phyloP scores from a whole-genome alignment of 2,888 invertebrate species.

The Trachelus stipa region DNA sequence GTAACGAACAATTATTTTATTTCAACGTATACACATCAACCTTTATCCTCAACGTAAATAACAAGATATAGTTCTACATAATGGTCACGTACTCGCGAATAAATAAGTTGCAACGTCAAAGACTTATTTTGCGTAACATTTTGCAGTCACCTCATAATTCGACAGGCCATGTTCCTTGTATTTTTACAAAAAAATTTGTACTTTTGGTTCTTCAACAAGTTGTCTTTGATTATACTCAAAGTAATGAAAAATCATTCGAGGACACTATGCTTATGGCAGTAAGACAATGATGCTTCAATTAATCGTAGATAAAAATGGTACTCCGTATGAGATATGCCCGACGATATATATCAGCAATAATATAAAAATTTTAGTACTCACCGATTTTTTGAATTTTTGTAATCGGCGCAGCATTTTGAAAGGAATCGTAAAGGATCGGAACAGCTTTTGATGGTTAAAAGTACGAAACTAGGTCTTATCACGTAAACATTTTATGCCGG shows the following conservation, averaged over 20 bases:
- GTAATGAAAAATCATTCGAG: background rate
- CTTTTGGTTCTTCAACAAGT: background rate
- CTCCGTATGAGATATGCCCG: background rate
- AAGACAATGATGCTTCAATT: background rate
- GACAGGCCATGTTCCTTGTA: background rate
- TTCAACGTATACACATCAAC: conserved; percentile 50
- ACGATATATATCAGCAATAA: background rate
- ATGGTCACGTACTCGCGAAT: background rate
- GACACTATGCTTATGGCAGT: background rate
- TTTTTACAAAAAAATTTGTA: background rate
- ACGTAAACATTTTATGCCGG: conserved; percentile 25
- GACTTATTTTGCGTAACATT: conserved; percentile 9
- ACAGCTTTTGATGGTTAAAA: conserved; percentile 1
- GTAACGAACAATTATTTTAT: conserved; percentile 38
- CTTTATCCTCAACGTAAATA: conserved; percentile 30
- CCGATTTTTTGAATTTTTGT: conserved; percentile 40
- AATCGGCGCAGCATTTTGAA: conserved; percentile 48
- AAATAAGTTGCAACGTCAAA: background rate
- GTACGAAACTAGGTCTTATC: conserved; percentile 18
- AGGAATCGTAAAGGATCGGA: conserved; percentile 18
- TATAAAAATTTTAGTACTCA: conserved; percentile 37
- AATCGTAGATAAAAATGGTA: background rate
- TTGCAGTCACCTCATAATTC: conserved; percentile 17
- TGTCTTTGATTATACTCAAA: no score
- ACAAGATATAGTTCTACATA: background rate